Percentiles rank a stretch among this genome's conserved stretches.
Conservation (phyloP, 2,888 invertebrate species). For the Acanthosoma haemorrhoidale region DNA sequence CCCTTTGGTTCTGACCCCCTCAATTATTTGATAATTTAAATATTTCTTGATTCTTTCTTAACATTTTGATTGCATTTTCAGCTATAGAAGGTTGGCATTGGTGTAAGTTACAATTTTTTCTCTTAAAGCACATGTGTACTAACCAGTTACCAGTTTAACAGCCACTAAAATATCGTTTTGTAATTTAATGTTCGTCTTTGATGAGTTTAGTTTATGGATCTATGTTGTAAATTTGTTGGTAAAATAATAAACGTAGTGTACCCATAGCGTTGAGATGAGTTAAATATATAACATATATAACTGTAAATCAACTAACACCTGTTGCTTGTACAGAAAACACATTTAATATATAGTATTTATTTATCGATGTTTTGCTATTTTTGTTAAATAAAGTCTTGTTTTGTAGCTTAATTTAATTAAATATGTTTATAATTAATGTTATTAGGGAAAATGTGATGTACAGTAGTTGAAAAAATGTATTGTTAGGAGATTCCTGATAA, state of each 20-base stretch:
- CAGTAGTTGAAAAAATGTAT: neutral
- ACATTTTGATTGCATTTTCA: conserved; percentile 47
- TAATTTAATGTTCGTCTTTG: conserved; percentile 38
- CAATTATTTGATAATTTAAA: no score
- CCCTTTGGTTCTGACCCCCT: no score
- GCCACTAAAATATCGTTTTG: conserved; percentile 26
- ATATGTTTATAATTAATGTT: neutral
- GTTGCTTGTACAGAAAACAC: conserved; percentile 1
- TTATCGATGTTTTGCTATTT: neutral
- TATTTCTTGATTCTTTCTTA: neutral
- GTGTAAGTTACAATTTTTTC: conserved; percentile 41
- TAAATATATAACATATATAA: neutral
- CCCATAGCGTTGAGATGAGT: neutral
- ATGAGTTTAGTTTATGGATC: neutral
- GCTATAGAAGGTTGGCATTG: conserved; percentile 62
- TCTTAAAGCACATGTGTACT: conserved; percentile 6
- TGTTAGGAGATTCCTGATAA: neutral
- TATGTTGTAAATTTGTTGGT: conserved; percentile 7
- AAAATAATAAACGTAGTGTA: no score
- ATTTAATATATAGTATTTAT: neutral
- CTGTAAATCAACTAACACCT: neutral
- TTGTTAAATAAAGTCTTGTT: neutral
- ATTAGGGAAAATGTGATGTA: neutral
- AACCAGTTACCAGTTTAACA: neutral
- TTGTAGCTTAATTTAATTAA: neutral